Evolutionary conservation across 1,140 invertebrate species (phyloP).

Genomic region (Drosophila orena): DNA sequence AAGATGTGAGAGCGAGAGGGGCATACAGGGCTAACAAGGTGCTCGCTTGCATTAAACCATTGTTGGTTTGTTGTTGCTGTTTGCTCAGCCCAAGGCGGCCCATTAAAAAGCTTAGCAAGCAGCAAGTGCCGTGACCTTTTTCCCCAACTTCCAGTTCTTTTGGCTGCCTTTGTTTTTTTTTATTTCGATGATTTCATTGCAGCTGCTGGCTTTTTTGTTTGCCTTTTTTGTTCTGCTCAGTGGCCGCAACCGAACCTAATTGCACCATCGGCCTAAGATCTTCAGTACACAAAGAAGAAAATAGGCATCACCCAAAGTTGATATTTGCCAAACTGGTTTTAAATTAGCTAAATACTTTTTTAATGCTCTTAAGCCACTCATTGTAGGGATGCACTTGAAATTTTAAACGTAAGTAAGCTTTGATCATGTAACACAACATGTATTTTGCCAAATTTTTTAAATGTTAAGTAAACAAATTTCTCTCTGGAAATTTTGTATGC

Average conservation of each 20-base stretch:
- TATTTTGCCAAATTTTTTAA: no score
- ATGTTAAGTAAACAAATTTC: no score
- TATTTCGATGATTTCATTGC: conserved; percentile 21
- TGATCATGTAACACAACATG: no score
- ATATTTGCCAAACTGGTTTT: background rate
- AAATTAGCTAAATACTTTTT: no score
- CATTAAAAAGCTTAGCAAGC: conserved; percentile 69
- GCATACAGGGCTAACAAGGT: conserved; percentile 20
- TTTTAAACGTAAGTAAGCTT: no score
- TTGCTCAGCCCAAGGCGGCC: conserved; percentile 63
- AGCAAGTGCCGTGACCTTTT: conserved; percentile 80
- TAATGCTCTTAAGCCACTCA: no score
- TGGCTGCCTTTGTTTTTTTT: conserved; percentile 33
- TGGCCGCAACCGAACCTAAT: conserved; percentile 65
- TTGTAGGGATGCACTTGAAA: no score
- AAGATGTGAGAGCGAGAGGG: background rate
- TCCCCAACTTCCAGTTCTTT: conserved; percentile 68
- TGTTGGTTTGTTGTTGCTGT: conserved; percentile 21
- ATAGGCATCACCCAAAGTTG: background rate
- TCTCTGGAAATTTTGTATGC: no score
- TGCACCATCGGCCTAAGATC: conserved; percentile 59
- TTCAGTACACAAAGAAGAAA: conserved; percentile 26
- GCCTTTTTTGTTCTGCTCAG: conserved; percentile 28
- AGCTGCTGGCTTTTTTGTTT: conserved; percentile 22
- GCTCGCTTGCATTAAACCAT: conserved; percentile 30